Evolutionary conservation across 1,140 invertebrate species (phyloP).

Genomic region (Coptotermes formosanus): DNA sequence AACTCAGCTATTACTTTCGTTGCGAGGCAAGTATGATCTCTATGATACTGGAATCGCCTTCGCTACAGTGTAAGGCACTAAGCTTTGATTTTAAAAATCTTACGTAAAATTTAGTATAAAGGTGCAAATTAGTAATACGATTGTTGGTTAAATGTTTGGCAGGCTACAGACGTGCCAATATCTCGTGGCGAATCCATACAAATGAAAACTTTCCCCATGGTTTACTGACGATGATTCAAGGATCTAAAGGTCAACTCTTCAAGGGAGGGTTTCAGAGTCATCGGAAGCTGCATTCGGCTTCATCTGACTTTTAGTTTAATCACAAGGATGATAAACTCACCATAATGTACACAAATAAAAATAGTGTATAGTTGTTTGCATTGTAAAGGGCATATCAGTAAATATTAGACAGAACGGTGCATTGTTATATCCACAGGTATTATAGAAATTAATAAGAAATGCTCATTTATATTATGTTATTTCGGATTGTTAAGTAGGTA

Average conservation of each 20-base stretch:
- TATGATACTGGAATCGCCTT: too few relatives aligned
- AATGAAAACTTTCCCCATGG: slow-evolving; percentile 1
- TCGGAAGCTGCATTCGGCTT: neutral
- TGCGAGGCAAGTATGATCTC: too few relatives aligned
- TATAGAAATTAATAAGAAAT: neutral
- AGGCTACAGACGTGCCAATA: slow-evolving; percentile 9
- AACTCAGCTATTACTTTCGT: too few relatives aligned
- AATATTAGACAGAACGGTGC: neutral
- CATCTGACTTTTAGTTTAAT: neutral
- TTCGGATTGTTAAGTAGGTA: neutral
- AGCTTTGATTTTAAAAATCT: too few relatives aligned
- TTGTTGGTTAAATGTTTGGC: slow-evolving; percentile 14
- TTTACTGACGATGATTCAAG: neutral
- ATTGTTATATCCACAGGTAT: neutral
- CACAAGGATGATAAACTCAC: neutral
- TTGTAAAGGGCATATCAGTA: neutral
- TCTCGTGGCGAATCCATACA: slow-evolving; percentile 7
- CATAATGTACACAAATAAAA: neutral
- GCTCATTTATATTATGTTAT: neutral
- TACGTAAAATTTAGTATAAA: neutral
- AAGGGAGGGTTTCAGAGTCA: neutral
- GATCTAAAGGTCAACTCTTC: neutral
- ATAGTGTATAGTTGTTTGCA: neutral
- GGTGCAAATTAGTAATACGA: slow-evolving; percentile 9
- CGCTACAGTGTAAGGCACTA: too few relatives aligned